phyloP scores from a whole-genome alignment of 2,113 vertebrate species.

The Piprites chloris region DNA sequence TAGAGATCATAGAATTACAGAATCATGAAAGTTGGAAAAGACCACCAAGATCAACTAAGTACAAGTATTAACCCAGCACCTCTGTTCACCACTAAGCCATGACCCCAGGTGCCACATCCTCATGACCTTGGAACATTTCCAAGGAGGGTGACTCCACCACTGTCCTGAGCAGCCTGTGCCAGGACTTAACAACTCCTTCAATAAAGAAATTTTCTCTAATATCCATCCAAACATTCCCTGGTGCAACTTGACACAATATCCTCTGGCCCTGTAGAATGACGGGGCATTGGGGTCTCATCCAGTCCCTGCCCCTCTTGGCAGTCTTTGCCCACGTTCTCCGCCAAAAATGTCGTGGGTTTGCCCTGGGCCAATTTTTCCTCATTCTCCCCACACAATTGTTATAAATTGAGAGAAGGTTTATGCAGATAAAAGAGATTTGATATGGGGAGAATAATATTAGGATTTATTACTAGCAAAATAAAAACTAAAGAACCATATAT shows the following conservation, averaged over 20 bases:
- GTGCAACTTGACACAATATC: background rate
- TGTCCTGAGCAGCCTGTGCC: background rate
- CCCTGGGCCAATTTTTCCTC: no score
- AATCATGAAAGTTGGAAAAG: background rate
- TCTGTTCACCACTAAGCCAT: background rate
- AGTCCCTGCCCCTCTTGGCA: no score
- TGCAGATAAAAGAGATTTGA: no score
- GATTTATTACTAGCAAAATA: no score
- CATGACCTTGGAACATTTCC: background rate
- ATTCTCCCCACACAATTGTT: no score
- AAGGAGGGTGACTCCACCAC: background rate
- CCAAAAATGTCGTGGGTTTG: no score
- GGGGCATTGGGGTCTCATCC: no score
- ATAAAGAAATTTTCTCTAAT: background rate
- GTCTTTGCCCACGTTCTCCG: no score
- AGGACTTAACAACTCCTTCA: background rate
- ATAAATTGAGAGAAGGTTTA: no score
- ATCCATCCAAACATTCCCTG: background rate
- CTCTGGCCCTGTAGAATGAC: no score
- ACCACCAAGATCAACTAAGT: background rate
- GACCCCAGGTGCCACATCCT: background rate
- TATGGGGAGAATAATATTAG: no score
- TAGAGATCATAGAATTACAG: background rate
- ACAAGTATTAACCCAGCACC: background rate
- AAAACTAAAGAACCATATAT: no score